Base-by-base conservation (phyloP, 1,140 invertebrate species). In the Bemisia tabaci region DNA sequence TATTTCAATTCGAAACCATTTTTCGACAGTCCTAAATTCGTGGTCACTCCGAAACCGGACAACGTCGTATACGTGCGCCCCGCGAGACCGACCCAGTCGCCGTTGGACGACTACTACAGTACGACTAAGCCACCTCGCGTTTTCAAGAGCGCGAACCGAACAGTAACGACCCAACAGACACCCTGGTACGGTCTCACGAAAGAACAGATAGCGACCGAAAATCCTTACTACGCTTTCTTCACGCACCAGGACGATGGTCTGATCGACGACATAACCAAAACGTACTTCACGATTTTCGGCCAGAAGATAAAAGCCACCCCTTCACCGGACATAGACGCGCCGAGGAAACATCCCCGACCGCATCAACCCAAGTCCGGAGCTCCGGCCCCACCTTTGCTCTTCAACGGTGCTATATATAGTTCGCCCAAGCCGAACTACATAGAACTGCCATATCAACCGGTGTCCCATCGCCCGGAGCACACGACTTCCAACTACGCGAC, bases 211-310 rank as follows among this genome's bases (percentile, higher is more conserved):
- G 58, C 62, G 61, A 73, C 71, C n/a, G 70, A 72, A 48, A 86
- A 84, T 71, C 84, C 86, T 2, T 83, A 84, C 64, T 80, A 85
- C 67, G 82, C 81, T 1, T 87, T 85, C 70, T 88, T 87, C 72
- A 88, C 86, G 0, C 85, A 86, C 72, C 86, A 87, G 65, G 87
- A 89, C 60, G 85, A 86, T 68, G 79, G 80, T 39, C 80, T 85
- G 26, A 77, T 89, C 48, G 88, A 89, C 68, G 87, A 89, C 69
- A 86, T 86, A 12, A 89, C 87, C 1, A 87, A 86, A 72, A 87
- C 87, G 69, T 88, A 87, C 63, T 88, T 89, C 69, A 87, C 86
- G 25, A 82, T 86, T 67, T 89, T 89, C 69, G 88, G 88, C 0
- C 85, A 88, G 71, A 89, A 88, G 74, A 71, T 89, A 2, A 79